These are phyloP conservation scores for Echinops telfairi DNA, from an alignment of 2,113 vertebrate species.

Conservation along the genomic window DNA sequence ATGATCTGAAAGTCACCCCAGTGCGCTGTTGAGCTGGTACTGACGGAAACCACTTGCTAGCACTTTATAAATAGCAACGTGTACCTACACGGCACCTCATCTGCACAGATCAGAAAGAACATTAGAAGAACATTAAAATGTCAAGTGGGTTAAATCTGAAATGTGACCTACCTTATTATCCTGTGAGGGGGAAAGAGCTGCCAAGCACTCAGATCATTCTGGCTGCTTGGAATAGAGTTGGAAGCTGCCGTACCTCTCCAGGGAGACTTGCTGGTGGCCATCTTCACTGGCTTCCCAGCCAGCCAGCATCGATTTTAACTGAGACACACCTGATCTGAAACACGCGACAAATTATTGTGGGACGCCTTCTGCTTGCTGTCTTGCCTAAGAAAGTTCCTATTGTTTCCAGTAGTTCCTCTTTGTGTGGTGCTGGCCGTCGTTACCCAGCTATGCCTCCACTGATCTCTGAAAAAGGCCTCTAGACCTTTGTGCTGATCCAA, in stretches of 20 bases:
- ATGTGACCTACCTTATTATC: slow-evolving; percentile 65
- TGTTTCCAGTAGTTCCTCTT: neutral
- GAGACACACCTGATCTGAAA: neutral
- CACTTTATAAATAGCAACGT: slow-evolving; percentile 71
- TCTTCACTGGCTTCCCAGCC: fast-evolving
- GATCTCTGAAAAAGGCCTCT: neutral
- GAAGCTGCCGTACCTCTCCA: neutral
- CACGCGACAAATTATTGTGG: no score
- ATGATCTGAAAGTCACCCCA: neutral
- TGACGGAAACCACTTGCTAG: neutral
- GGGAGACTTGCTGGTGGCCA: neutral
- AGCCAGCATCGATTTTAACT: fast-evolving
- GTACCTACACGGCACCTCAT: slow-evolving; percentile 52
- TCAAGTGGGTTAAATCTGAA: slow-evolving; percentile 69
- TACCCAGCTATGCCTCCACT: fast-evolving
- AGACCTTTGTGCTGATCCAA: neutral
- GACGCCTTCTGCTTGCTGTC: neutral
- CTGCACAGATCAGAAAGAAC: slow-evolving; percentile 63
- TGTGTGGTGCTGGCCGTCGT: neutral
- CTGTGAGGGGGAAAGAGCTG: slow-evolving; percentile 14
- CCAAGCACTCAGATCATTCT: neutral
- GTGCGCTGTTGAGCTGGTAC: neutral
- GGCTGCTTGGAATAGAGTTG: neutral
- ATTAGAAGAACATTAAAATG: slow-evolving; percentile 76
- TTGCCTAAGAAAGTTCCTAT: neutral